Conservation (phyloP, 2,888 invertebrate species). For the Ceriagrion tenellum region DNA sequence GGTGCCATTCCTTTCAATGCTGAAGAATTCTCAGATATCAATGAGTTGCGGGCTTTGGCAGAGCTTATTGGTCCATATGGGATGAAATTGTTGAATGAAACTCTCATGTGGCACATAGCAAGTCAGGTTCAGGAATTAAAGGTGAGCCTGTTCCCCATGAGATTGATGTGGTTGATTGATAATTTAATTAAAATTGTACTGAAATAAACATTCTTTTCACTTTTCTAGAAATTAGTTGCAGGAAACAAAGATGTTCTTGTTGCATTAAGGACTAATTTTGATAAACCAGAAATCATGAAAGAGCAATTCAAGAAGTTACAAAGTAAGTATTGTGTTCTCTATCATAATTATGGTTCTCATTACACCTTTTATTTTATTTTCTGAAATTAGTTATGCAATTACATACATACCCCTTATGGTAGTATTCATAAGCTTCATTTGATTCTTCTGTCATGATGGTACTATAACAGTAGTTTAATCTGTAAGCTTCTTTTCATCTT, state of each 20-base stretch:
- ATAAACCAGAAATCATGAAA: slow-evolving; percentile 99
- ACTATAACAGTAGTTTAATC: too few species aligned
- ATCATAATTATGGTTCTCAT: neutral
- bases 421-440: too few species aligned
- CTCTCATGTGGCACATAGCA: slow-evolving; percentile 98
- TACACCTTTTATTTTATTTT: neutral
- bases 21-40: slow-evolving; percentile 98
- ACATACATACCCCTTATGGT: neutral
- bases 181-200: slow-evolving; percentile 3
- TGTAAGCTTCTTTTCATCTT: too few species aligned
- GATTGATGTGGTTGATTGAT: neutral
- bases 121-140: slow-evolving; percentile 98
- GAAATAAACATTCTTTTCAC: neutral
- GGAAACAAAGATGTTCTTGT: slow-evolving; percentile 95
- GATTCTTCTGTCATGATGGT: too few species aligned
- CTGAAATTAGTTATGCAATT: neutral
- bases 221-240: slow-evolving; percentile 86
- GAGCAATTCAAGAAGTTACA: slow-evolving; percentile 94
- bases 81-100: slow-evolving; percentile 97
- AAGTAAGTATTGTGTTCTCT: slow-evolving; percentile 76
- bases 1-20: slow-evolving; percentile 97
- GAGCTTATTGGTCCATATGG: slow-evolving; percentile 99
- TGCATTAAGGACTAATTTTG: slow-evolving; percentile 95
- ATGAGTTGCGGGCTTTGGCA: slow-evolving; percentile 95
- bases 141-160: slow-evolving; percentile 76